Base-by-base conservation (phyloP, 64 coral and sea anemone genomes). In the Orbicella faveolata region DNA sequence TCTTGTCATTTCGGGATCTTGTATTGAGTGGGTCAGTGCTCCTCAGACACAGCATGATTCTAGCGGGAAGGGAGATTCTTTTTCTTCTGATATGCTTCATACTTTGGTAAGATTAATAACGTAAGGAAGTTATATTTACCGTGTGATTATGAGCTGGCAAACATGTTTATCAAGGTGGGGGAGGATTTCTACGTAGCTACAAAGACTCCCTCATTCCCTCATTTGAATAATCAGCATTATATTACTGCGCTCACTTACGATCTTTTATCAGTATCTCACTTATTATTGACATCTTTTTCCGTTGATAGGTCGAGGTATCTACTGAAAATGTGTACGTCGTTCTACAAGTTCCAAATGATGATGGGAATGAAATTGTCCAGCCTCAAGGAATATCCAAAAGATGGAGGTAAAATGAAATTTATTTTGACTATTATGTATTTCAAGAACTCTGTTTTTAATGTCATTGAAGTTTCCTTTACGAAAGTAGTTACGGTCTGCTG, bases 271-370 rank as follows among this genome's bases (percentile, higher is more conserved):
- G 21, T 6, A 9, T n/a, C n/a, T 11, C 20, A 19, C 9, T 9
- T 68, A 12, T 37, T 18, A 63, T 65, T n/a, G 14, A 8, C 18
- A 12, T 83, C 36, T 25, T 64, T 61, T 6, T 83, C 39, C 17
- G 35, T 74, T 52, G 15, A 48, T 64, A 98, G 97, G 90, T 99
- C 97, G 11, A 84, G 97, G 12, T 99, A 99, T 68, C 92, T 99
- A 69, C 94, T 99, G 6, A 95, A 95, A 70, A 99, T 99, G 97
- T 99, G 97, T 34, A 99, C 97, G 64, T 95, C 94, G 4, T 99
- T 99, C 91, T 99, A 99, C 85, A 99, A 99, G 63, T 99, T 99
- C 67, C 97, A 99, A 89, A 96, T 95, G 91, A 99, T 95, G 91
- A 99, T 99, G 97, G 97, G 94, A 2, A 91, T 95, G 80, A 99